A percentile compares a stretch with the other conserved stretches of the same genome.
phyloP scores from a whole-genome alignment of 2,113 vertebrate genomes.

The Menidia beryllina region DNA sequence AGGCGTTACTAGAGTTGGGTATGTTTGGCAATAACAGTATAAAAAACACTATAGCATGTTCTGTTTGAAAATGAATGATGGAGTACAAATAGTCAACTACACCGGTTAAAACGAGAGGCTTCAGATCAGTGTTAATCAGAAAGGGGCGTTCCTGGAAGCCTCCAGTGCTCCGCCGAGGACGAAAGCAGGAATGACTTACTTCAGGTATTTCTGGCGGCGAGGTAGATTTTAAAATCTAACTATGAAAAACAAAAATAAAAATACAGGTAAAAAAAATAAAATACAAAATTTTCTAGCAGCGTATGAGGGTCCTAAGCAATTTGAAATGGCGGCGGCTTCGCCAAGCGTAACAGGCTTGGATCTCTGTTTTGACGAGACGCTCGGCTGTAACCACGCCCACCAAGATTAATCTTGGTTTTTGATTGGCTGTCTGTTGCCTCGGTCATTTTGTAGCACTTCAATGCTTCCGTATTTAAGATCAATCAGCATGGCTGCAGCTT shows the following conservation, averaged over 20 bases:
- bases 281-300: slow-evolving; percentile 23
- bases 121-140: background rate
- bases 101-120: background rate
- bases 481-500: background rate
- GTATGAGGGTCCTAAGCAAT: slow-evolving; percentile 5
- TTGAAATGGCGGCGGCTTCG: slow-evolving; percentile 79
- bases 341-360: slow-evolving; percentile 47
- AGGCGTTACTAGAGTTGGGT: slow-evolving; percentile 2
- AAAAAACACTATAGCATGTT: background rate
- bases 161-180: background rate
- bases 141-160: slow-evolving; percentile 59
- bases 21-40: background rate
- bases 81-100: background rate
- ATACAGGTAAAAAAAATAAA: slow-evolving; percentile 40
- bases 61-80: no score
- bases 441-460: no score
- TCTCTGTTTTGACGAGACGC: slow-evolving; percentile 48
- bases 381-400: slow-evolving; percentile 41
- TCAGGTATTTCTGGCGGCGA: slow-evolving; percentile 40
- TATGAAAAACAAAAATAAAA: slow-evolving; percentile 43
- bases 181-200: slow-evolving; percentile 56
- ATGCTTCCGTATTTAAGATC: background rate
- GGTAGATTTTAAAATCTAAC: slow-evolving; percentile 35
- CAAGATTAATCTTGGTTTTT: background rate
- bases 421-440: slow-evolving; percentile 37